phyloP scores from a whole-genome alignment of 2,888 invertebrate genomes.

The Chaetogeoica ovagalla region DNA sequence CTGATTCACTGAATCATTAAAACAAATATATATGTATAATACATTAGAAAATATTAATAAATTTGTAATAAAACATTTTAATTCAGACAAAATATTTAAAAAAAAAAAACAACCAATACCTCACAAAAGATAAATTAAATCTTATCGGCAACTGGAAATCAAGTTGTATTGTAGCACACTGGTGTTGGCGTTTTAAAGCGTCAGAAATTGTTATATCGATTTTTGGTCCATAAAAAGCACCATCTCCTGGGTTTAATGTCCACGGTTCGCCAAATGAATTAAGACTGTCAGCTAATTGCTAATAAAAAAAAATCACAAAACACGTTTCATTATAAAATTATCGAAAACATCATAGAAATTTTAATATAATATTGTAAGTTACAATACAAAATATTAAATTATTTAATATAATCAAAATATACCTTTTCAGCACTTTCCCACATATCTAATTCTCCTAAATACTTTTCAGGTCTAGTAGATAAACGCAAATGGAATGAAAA shows the following conservation, averaged over 20 bases:
- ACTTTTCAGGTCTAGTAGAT: conserved; percentile 94
- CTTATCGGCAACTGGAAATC: conserved; percentile 96
- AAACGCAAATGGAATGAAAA: conserved; percentile 91
- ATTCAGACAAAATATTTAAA: conserved; percentile 49
- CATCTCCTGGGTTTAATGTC: conserved; percentile 92
- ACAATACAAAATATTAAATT: not conserved
- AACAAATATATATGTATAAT: conserved; percentile 56
- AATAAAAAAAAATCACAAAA: conserved; percentile 1
- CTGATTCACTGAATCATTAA: conserved; percentile 70
- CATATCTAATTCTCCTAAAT: conserved; percentile 82
- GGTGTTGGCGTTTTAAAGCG: conserved; percentile 84
- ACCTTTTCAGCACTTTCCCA: conserved; percentile 92
- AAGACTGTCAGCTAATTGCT: conserved; percentile 80
- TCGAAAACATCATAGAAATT: not conserved
- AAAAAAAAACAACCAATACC: conserved; percentile 44
- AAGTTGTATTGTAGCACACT: conserved; percentile 97
- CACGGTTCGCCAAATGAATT: conserved; percentile 84
- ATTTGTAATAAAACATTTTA: not conserved
- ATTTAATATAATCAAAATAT: conserved; percentile 46
- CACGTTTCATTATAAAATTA: not conserved
- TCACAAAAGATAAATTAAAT: conserved; percentile 78
- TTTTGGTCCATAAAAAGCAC: conserved; percentile 99
- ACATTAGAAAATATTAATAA: conserved; percentile 53
- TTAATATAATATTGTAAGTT: not conserved
- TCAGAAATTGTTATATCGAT: conserved; percentile 97